Conservation (phyloP, 2,797 vertebrate species). For the Nasua narica region DNA sequence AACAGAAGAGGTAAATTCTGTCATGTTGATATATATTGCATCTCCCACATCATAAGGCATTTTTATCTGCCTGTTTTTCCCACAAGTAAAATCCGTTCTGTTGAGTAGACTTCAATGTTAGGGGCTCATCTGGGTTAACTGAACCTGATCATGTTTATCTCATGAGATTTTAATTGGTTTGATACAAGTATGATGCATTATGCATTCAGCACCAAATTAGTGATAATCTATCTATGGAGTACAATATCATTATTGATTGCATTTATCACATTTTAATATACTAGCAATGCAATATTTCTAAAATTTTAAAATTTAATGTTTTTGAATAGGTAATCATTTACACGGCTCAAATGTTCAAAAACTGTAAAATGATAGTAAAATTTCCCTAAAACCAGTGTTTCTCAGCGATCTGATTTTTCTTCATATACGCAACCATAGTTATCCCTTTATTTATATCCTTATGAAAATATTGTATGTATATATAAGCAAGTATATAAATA, state of each 20-base stretch:
- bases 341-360: neutral
- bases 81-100: constrained; percentile 6
- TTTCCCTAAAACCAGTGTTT: neutral
- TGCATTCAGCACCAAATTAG: constrained; percentile 43
- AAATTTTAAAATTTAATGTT: constrained; percentile 44
- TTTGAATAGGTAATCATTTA: constrained; percentile 20
- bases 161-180: constrained; percentile 65
- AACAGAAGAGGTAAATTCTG: neutral
- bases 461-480: neutral
- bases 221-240: neutral
- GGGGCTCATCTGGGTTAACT: constrained; percentile 49
- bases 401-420: neutral
- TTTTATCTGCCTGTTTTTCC: neutral
- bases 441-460: neutral
- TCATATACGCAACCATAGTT: neutral
- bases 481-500: neutral
- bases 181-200: constrained; percentile 45
- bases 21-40: neutral
- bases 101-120: neutral
- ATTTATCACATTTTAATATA: constrained; percentile 29
- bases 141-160: constrained; percentile 61
- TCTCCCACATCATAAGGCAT: neutral
- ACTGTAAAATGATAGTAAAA: neutral
- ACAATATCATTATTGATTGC: neutral
- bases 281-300: neutral